Base-by-base conservation (phyloP, 2,888 invertebrate genomes). In the Galeopsomyia nigrocyanea region DNA sequence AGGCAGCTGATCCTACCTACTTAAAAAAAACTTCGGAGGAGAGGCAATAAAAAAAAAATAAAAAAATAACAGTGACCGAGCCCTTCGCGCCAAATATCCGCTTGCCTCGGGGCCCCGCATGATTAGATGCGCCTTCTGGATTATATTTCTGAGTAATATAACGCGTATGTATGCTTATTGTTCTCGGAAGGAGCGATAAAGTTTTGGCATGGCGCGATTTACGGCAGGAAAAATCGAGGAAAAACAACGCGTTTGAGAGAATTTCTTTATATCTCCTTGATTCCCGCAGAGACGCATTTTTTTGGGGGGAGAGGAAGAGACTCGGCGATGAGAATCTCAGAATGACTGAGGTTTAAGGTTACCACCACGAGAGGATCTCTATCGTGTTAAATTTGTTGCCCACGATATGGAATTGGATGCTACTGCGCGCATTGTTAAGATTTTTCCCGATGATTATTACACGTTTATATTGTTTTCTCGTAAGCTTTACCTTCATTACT, bases 361-460 rank as follows among this genome's bases (percentile, higher is more conserved):
- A 68, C 55, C 50, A 39, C 39, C 26, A 17, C 19, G n/a, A 53
- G 19, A 51, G 69, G 64, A 63, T 64, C 19, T 9, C 26, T 57
- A 26, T 51, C 60, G n/a, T 13, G 10, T 63, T 57, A 7, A 57
- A 69, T 69, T 63, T 71, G 63, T 56, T 19, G 57, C 50, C 50
- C 21, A 55, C 26, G 19, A 16, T 3, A 21, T 39, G 22, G 56
- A 46, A 70, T 63, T 47, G 57, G 31, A 69, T 3, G 13, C 49
- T 14, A 55, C 21, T 19, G 53, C 9, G 53, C n/a, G 50, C 51
- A 26, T 71, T 60, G 60, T 62, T 66, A 49, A 71, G 71, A 71
- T 71, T 55, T 49, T 71, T 61, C 56, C 22, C 47, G 19, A 61
- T 49, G 53, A 66, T 65, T 74, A 74, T 3, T 17, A 49, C 19